A percentile compares a stretch with the other conserved stretches of the same genome.
Conservation (phyloP, 2,113 vertebrate genomes). For the Eleginops maclovinus region DNA sequence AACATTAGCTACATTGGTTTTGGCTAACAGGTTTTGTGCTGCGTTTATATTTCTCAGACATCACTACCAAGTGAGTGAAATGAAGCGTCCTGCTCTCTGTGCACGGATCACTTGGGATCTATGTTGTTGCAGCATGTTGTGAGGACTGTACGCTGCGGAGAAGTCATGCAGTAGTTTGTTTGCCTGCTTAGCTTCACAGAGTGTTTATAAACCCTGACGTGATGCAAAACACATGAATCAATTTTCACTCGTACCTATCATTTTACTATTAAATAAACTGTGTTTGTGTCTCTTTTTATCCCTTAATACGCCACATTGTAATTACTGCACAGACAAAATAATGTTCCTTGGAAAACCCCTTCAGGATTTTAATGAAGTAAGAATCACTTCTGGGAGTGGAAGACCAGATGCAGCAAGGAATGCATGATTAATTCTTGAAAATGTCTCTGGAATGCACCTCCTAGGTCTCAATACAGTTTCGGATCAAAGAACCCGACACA, state of each 20-base stretch:
- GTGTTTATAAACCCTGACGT: constrained; percentile 13
- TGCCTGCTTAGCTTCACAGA: constrained; percentile 1
- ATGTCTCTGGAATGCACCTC: constrained; percentile 66
- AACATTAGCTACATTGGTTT: constrained; percentile 26
- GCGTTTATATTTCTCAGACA: constrained; percentile 30
- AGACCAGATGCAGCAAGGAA: constrained; percentile 56
- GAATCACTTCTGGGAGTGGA: constrained; percentile 61
- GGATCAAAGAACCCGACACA: constrained; percentile 61
- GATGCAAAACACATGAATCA: constrained; percentile 3
- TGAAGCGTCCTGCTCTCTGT: neutral
- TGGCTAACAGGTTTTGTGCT: neutral
- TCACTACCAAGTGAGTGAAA: neutral
- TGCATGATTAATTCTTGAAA: constrained; percentile 70
- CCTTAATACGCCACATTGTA: constrained; percentile 53
- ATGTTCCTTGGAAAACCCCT: constrained; percentile 55
- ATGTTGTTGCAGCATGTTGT: constrained; percentile 21
- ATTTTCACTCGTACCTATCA: constrained; percentile 28
- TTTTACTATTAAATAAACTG: constrained; percentile 37
- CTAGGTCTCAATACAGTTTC: constrained; percentile 62
- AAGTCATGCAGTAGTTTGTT: neutral
- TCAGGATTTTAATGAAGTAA: constrained; percentile 67
- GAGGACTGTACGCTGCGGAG: neutral
- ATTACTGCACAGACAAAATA: constrained; percentile 68
- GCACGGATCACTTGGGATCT: constrained; percentile 19
- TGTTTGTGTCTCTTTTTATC: constrained; percentile 22